These are phyloP conservation scores for Drosophila subpulchrella DNA, from an alignment of 1,140 invertebrate genomes.

Conservation along the genomic window DNA sequence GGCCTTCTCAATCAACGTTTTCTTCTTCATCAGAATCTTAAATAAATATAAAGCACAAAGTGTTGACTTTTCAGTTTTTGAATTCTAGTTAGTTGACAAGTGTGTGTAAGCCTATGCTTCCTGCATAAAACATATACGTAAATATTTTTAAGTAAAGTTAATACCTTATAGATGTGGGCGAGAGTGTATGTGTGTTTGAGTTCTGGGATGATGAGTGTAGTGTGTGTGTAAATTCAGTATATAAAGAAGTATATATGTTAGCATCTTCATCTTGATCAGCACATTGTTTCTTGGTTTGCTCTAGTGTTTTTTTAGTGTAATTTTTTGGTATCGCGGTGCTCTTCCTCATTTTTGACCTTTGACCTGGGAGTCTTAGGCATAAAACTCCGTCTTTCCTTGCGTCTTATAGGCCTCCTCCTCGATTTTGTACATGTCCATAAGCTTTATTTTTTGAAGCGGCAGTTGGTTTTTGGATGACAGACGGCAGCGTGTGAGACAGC, in stretches of 20 bases:
- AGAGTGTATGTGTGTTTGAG: slow-evolving; percentile 16
- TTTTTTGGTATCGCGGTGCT: slow-evolving; percentile 44
- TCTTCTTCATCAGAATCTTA: slow-evolving; percentile 56
- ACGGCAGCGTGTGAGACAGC: slow-evolving; percentile 53
- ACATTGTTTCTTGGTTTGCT: slow-evolving; percentile 6
- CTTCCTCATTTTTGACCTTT: slow-evolving; percentile 18
- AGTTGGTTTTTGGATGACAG: slow-evolving; percentile 36
- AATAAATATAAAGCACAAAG: slow-evolving; percentile 81
- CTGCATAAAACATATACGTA: slow-evolving; percentile 22
- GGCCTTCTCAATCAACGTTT: slow-evolving; percentile 5
- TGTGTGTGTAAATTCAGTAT: slow-evolving; percentile 37
- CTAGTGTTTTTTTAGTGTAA: slow-evolving; percentile 7
- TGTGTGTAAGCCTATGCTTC: slow-evolving; percentile 18
- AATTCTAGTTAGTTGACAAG: slow-evolving; percentile 50
- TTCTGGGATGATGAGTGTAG: slow-evolving; percentile 12
- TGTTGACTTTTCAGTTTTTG: slow-evolving; percentile 71
- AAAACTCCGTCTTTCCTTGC: slow-evolving; percentile 95
- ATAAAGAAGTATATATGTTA: slow-evolving; percentile 38
- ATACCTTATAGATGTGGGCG: slow-evolving; percentile 14
- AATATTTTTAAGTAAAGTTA: slow-evolving; percentile 30
- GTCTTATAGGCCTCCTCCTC: slow-evolving; percentile 96
- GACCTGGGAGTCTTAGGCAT: slow-evolving; percentile 87
- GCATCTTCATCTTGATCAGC: slow-evolving; percentile 20
- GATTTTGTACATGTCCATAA: slow-evolving; percentile 97
- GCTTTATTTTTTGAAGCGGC: slow-evolving; percentile 86